Evolutionary conservation across 2,797 vertebrate genomes (phyloP).

Genomic region (Micromesistius poutassou): DNA sequence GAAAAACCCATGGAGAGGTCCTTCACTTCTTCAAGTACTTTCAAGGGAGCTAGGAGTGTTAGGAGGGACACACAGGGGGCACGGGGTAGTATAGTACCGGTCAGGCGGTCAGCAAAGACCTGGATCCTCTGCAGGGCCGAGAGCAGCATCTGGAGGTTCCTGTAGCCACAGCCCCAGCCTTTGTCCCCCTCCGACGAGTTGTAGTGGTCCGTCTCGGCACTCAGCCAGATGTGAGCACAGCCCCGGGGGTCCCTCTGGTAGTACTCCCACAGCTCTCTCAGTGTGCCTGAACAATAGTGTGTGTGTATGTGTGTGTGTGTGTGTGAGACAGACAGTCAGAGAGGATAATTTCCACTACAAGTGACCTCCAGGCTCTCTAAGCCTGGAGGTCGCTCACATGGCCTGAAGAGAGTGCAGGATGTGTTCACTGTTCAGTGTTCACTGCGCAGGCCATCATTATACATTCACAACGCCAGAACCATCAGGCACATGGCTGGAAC

Average conservation of each 20-base stretch:
- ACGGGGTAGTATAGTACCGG: conserved; percentile 66
- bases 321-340: background rate
- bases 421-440: background rate
- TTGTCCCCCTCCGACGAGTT: conserved; percentile 83
- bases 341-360: too few species aligned
- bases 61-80: too few species aligned
- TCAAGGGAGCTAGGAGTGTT: too few species aligned
- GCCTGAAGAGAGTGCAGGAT: background rate
- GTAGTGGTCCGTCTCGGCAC: conserved; percentile 84
- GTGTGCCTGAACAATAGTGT: conserved; percentile 70
- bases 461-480: too few species aligned
- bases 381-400: too few species aligned
- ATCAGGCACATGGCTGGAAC: too few species aligned
- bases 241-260: conserved; percentile 79
- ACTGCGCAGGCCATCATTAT: background rate
- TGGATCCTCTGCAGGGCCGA: conserved; percentile 80
- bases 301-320: background rate
- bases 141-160: conserved; percentile 93
- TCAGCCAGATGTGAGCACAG: conserved; percentile 83
- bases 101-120: conserved; percentile 67
- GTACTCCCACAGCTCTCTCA: conserved; percentile 72
- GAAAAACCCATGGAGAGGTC: too few species aligned
- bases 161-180: conserved; percentile 96
- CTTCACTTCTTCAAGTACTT: background rate
- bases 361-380: too few species aligned